Evolutionary conservation across 1,140 invertebrate genomes (phyloP), one percentile per base, ranked within the genome.

Genomic region (Drepana arcuata): DNA sequence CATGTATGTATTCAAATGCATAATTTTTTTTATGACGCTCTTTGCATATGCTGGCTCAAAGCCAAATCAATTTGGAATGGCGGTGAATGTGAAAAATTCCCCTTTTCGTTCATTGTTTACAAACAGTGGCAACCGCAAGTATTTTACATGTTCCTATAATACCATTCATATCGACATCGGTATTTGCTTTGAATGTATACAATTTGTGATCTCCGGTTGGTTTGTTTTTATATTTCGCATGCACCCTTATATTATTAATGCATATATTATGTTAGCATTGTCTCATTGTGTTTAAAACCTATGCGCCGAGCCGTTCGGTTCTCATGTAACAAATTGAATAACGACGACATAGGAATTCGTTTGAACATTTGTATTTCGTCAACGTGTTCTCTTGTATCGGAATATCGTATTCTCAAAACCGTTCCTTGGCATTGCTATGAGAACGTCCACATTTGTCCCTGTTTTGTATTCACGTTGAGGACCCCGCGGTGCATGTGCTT

Each of bases 361-460:
- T 12, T 26, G 41, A 30, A 51, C 61, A 77, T 21, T 60, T 56
- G 44, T 49, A 80, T 66, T 65, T 58, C 38, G 48, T 46, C 32
- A 40, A 54, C 63, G 68, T 68, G 38, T 33, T 9, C 48, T n/a
- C 24, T 26, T 2, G 24, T 65, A 70, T 70, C 46, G 64, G 65
- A 75, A 73, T 80, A 80, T 80, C 71, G 75, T 80, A 75, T 75
- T 75, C 74, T 79, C 52, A 74, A 80, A 80, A 80, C 71, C 64
- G 71, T 78, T 72, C 56, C 48, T 60, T 60, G 62, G 49, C 44
- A 47, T 60, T 52, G 62, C 50, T 61, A 56, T 68, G 65, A 73
- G 71, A 80, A 77, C 40, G 30, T 55, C 55, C 47, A 64, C 55
- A 34, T 51, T 48, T 37, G 41, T 36, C 30, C 14, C 52, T 63